These are phyloP conservation scores for Atrina japonica DNA, from an alignment of 2,888 invertebrate genomes.

Conservation along the genomic window DNA sequence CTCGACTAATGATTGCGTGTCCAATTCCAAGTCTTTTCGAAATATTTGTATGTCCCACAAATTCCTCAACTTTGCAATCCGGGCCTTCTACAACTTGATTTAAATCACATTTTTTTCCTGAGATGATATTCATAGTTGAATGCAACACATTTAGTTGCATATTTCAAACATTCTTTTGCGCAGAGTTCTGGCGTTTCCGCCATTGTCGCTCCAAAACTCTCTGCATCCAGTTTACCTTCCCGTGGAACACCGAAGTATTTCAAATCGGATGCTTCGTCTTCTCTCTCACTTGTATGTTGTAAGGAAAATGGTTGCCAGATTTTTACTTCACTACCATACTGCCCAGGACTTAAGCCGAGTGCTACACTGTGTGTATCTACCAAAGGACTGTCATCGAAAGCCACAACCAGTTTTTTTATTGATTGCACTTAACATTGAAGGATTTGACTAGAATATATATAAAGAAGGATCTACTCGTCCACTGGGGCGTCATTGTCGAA, in stretches of 20 bases:
- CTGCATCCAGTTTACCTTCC: slow-evolving; percentile 57
- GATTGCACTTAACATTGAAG: slow-evolving; percentile 53
- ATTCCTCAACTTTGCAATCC: slow-evolving; percentile 51
- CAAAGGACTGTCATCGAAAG: slow-evolving; percentile 67
- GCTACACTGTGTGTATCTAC: slow-evolving; percentile 45
- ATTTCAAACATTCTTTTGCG: slow-evolving; percentile 53
- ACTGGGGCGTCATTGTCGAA: slow-evolving; percentile 67
- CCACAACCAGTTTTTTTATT: too few relatives aligned
- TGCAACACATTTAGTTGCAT: slow-evolving; percentile 57
- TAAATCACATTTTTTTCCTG: slow-evolving; percentile 61
- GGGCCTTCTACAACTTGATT: slow-evolving; percentile 60
- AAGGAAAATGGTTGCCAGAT: slow-evolving; percentile 50
- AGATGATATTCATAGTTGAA: slow-evolving; percentile 64
- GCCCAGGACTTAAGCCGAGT: slow-evolving; percentile 61
- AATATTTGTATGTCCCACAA: slow-evolving; percentile 60
- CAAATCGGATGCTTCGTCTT: slow-evolving; percentile 36
- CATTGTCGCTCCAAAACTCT: slow-evolving; percentile 43
- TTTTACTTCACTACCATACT: slow-evolving; percentile 56
- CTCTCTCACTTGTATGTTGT: slow-evolving; percentile 40
- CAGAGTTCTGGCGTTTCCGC: slow-evolving; percentile 46
- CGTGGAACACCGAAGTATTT: slow-evolving; percentile 53
- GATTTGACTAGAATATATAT: slow-evolving; percentile 63
- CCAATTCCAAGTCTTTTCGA: slow-evolving; percentile 62
- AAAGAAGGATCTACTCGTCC: slow-evolving; percentile 65
- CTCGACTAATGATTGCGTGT: slow-evolving; percentile 51